A percentile compares a stretch with the other conserved stretches of the same genome.
Evolutionary conservation across 2,888 invertebrate species (phyloP).

Genomic region (Beris chalybata): DNA sequence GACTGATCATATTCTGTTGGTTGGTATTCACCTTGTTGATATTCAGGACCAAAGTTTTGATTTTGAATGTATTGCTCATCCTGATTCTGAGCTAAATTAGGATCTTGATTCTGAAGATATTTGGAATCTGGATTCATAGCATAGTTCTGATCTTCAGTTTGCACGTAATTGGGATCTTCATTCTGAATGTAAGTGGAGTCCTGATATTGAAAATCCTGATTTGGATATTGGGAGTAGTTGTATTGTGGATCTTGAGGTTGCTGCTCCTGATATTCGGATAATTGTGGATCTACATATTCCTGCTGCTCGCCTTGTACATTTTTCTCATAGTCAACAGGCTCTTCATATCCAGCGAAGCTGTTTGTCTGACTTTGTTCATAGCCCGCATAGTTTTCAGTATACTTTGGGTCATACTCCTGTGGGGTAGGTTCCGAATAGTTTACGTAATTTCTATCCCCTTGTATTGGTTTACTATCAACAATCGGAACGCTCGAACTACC

Average conservation of each 20-base stretch:
- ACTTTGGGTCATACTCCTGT: no score
- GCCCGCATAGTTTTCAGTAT: no score
- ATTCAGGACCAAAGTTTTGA: conserved; percentile 48
- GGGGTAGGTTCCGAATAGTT: no score
- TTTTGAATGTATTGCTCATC: conserved; percentile 12
- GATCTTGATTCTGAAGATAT: conserved; percentile 5
- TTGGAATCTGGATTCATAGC: neutral
- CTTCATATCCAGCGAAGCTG: neutral
- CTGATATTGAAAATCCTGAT: neutral
- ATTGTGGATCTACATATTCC: neutral
- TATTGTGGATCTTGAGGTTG: neutral
- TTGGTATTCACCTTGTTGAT: conserved; percentile 46
- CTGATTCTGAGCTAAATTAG: conserved; percentile 14
- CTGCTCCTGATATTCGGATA: neutral
- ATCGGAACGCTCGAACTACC: no score
- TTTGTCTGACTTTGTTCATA: no score
- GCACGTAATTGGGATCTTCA: conserved; percentile 25
- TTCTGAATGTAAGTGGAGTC: conserved; percentile 22
- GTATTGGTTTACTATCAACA: no score
- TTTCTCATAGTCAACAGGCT: neutral
- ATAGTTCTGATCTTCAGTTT: conserved; percentile 1
- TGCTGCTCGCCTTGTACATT: neutral
- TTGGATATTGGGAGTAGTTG: neutral
- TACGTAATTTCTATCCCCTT: no score
- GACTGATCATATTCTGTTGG: conserved; percentile 47